Evolutionary conservation across 2,888 invertebrate species (phyloP).

Genomic region (Stenichneumon culpator): DNA sequence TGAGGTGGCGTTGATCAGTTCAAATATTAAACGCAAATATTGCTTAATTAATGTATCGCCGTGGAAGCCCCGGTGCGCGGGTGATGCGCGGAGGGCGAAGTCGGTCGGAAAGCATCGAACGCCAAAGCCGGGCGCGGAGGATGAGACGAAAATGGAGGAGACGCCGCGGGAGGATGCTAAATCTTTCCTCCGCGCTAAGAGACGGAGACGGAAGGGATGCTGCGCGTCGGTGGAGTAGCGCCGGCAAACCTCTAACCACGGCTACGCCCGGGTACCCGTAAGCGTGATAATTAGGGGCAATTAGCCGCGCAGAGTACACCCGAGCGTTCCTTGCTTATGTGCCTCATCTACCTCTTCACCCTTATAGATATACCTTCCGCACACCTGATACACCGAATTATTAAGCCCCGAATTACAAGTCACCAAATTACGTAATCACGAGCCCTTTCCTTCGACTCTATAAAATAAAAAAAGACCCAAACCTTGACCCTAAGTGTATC

Average conservation of each 20-base stretch:
- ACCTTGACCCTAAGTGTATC: neutral
- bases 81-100: slow-evolving; percentile 51
- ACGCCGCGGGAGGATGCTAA: slow-evolving; percentile 42
- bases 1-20: slow-evolving; percentile 82
- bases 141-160: slow-evolving; percentile 61
- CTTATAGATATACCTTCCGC: slow-evolving; percentile 5
- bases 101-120: slow-evolving; percentile 59
- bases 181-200: slow-evolving; percentile 37
- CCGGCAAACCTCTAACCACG: slow-evolving; percentile 42
- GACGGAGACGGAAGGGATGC: slow-evolving; percentile 28
- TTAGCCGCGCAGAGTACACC: slow-evolving; percentile 79
- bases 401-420: neutral
- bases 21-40: slow-evolving; percentile 84
- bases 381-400: neutral
- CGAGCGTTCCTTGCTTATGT: slow-evolving; percentile 75
- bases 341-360: slow-evolving; percentile 70
- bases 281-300: slow-evolving; percentile 84
- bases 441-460: neutral
- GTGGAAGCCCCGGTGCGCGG: slow-evolving; percentile 27
- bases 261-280: slow-evolving; percentile 74
- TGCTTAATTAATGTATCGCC: slow-evolving; percentile 80
- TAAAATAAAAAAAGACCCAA: neutral
- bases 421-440: neutral
- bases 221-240: slow-evolving; percentile 59
- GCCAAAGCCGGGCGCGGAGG: slow-evolving; percentile 54